phyloP scores from a whole-genome alignment of 2,113 vertebrate species.

The Talpa occidentalis region DNA sequence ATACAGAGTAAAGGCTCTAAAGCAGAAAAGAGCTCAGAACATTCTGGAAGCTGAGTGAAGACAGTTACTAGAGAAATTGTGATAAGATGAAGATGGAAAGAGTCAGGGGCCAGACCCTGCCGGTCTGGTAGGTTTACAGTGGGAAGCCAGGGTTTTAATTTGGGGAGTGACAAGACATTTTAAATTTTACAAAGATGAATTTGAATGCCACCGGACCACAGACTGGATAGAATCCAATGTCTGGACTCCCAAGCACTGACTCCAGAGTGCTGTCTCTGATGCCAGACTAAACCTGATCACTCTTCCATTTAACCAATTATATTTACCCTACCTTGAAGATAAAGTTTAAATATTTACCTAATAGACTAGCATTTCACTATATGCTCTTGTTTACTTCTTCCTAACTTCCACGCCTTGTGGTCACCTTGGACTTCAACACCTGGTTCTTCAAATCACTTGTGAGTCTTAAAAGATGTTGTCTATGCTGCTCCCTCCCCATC shows the following conservation, averaged over 20 bases:
- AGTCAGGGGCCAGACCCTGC: background rate
- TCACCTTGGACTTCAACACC: background rate
- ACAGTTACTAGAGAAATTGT: background rate
- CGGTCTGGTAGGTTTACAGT: background rate
- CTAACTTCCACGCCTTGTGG: background rate
- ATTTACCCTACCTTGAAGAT: background rate
- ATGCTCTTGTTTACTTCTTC: background rate
- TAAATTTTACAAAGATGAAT: background rate
- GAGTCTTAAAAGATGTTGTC: background rate
- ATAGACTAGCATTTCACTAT: background rate
- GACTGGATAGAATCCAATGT: background rate
- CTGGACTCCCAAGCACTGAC: background rate
- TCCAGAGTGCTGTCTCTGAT: background rate
- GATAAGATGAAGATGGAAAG: background rate
- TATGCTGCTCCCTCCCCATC: background rate
- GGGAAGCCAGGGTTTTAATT: background rate
- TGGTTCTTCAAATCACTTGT: background rate
- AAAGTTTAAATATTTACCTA: background rate
- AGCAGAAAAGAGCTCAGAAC: background rate
- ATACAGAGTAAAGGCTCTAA: background rate
- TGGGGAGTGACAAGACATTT: background rate
- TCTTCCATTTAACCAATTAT: background rate
- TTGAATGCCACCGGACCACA: background rate
- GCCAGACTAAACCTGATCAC: background rate
- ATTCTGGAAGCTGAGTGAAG: background rate